Conservation (phyloP, 2,113 vertebrate species). For the Mormoops blainvillei region DNA sequence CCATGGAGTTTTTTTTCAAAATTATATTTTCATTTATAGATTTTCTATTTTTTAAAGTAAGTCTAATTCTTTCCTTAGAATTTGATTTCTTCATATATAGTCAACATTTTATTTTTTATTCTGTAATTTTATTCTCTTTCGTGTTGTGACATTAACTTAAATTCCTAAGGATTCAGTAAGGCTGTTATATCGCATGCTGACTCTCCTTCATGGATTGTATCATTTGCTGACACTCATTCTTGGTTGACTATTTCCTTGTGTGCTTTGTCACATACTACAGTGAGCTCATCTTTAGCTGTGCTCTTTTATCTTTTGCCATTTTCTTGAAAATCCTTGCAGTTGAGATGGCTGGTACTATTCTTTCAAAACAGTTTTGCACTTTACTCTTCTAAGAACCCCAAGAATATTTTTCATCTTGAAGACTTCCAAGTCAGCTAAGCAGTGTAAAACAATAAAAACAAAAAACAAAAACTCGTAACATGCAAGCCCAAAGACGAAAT, state of each 20-base stretch:
- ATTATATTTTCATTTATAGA: neutral
- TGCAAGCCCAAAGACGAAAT: neutral
- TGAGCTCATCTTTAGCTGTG: neutral
- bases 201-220: neutral
- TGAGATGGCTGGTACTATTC: neutral
- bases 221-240: neutral
- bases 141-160: neutral
- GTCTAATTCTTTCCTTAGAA: neutral
- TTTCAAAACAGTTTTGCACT: neutral
- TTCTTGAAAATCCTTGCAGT: neutral
- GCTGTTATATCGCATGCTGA: neutral
- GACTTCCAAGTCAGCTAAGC: neutral
- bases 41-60: neutral
- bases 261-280: neutral
- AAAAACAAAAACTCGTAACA: neutral
- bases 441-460: neutral
- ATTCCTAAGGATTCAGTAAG: neutral
- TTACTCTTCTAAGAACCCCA: neutral
- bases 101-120: neutral
- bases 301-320: neutral
- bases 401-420: neutral
- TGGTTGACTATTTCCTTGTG: neutral
- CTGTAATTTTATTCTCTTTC: neutral
- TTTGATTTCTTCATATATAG: neutral
- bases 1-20: neutral